phyloP scores from a whole-genome alignment of 2,113 vertebrate species.

The Antechinus flavipes region DNA sequence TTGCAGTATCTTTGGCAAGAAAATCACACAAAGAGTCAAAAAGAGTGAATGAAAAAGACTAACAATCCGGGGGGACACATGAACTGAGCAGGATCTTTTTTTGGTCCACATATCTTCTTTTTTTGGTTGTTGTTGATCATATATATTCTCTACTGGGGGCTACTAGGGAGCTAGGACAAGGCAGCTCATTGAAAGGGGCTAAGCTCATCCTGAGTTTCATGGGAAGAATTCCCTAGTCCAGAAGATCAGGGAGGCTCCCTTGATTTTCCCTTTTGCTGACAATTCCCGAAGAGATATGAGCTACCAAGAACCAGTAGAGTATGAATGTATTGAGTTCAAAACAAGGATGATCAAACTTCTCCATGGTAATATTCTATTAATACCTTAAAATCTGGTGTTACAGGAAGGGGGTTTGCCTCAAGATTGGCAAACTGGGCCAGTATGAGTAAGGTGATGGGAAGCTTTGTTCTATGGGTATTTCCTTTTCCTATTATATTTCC shows the following conservation, averaged over 20 bases:
- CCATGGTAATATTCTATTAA: not conserved
- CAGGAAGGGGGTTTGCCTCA: not conserved
- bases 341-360: not conserved
- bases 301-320: too few relatives aligned
- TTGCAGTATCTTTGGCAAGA: too few relatives aligned
- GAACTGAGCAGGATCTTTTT: not conserved
- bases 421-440: not conserved
- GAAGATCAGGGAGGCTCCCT: not conserved
- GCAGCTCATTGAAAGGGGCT: not conserved
- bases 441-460: not conserved
- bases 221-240: not conserved
- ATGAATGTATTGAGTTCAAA: too few relatives aligned
- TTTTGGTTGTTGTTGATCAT: not conserved
- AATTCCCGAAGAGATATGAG: not conserved
- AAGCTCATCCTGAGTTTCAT: not conserved
- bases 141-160: not conserved
- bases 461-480: not conserved
- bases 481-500: not conserved
- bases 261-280: not conserved
- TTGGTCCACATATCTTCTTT: too few relatives aligned
- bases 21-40: too few relatives aligned
- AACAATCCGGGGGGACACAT: too few relatives aligned
- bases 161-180: not conserved
- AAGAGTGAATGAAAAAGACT: too few relatives aligned
- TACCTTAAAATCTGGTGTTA: not conserved